phyloP scores from a whole-genome alignment of 2,113 vertebrate genomes.

The Gallinago media region DNA sequence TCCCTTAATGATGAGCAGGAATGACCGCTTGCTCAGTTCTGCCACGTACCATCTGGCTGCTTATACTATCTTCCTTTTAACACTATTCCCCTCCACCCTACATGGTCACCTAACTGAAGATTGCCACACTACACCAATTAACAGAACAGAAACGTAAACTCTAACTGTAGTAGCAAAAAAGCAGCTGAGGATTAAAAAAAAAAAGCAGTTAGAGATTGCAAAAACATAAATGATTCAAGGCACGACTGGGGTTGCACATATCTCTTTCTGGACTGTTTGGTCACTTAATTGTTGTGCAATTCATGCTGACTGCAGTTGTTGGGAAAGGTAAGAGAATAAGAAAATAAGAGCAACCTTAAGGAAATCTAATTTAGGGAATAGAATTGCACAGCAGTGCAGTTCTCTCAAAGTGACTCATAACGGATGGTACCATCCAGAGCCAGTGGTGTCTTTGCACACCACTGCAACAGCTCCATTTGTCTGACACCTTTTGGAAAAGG shows the following conservation, averaged over 20 bases:
- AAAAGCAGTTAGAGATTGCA: not conserved
- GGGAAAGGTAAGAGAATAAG: conserved; percentile 27
- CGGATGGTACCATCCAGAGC: not conserved
- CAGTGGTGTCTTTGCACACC: not conserved
- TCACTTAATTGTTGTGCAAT: conserved; percentile 26
- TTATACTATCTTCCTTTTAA: not conserved
- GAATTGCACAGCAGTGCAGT: not conserved
- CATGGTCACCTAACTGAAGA: not conserved
- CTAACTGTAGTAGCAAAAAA: not conserved
- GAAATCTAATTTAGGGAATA: conserved; percentile 1
- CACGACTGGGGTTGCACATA: accelerated
- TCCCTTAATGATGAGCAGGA: not conserved
- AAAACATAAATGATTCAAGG: conserved; percentile 23
- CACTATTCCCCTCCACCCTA: not conserved
- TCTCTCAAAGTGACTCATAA: not conserved
- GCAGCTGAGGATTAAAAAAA: not conserved
- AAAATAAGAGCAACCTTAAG: conserved; percentile 4
- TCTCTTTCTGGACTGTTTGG: not conserved
- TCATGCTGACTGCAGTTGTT: conserved; percentile 11
- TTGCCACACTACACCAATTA: not conserved
- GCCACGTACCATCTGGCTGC: not conserved
- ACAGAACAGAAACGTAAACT: not conserved
- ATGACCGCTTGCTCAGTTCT: not conserved
- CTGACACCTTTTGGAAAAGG: not conserved
- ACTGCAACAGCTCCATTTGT: not conserved